Evolutionary conservation across 92 coral and sea anemone genomes (phyloP).

Genomic region (Paramuricea clavata): DNA sequence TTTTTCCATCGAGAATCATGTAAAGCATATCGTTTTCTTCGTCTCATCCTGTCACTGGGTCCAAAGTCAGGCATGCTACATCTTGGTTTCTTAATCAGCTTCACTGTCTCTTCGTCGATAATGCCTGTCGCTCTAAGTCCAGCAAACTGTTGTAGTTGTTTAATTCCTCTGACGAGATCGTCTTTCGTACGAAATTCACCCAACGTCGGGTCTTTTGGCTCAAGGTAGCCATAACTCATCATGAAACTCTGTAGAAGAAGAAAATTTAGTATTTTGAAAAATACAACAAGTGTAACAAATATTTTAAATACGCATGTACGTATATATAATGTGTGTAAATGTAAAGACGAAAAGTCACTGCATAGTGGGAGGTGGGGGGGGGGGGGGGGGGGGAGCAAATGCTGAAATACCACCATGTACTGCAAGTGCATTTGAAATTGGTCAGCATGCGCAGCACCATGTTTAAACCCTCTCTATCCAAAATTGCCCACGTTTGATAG

Average conservation of each 20-base stretch:
- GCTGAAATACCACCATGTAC: no score
- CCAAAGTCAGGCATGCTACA: conserved; percentile 90
- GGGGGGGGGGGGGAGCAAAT: no score
- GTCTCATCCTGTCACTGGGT: conserved; percentile 77
- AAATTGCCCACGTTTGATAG: no score
- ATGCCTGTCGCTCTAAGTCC: conserved; percentile 80
- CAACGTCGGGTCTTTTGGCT: conserved; percentile 69
- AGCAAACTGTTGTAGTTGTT: conserved; percentile 74
- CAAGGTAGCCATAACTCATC: conserved; percentile 79
- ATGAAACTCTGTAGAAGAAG: conserved; percentile 68
- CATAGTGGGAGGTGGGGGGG: no score
- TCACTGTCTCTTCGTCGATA: conserved; percentile 74
- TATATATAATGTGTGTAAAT: no score
- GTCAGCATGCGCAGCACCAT: no score
- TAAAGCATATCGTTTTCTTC: conserved; percentile 79
- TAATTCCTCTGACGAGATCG: conserved; percentile 48
- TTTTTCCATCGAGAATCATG: conserved; percentile 87
- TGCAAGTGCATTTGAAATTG: no score
- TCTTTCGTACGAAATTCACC: conserved; percentile 74
- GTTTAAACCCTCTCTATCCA: no score
- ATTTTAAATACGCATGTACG: no score
- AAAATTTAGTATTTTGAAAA: neutral
- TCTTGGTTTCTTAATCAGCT: conserved; percentile 71
- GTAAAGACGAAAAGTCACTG: no score
- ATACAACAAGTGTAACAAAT: no score